Percentiles rank a stretch among this genome's conserved stretches.
These are phyloP conservation scores for Murina feae DNA, from an alignment of 2,113 vertebrate genomes.

Conservation along the genomic window DNA sequence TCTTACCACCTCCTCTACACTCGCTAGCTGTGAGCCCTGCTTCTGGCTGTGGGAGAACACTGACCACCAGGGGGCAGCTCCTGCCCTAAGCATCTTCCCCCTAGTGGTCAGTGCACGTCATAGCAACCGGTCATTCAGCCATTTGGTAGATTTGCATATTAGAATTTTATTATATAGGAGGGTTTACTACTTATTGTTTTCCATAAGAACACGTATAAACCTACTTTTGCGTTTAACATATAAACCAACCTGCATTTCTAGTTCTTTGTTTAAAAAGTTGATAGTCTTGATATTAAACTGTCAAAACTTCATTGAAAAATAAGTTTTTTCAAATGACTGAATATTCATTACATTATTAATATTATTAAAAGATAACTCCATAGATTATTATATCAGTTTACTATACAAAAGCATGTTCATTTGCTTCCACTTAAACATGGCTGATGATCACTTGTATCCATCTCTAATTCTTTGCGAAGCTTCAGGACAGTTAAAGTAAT, in stretches of 20 bases:
- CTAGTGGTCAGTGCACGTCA: too few species aligned
- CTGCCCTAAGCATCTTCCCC: too few species aligned
- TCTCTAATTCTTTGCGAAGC: background rate
- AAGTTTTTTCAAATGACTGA: background rate
- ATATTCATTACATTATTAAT: background rate
- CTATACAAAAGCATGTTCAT: background rate
- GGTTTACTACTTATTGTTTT: background rate
- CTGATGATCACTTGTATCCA: background rate
- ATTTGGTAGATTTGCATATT: too few species aligned
- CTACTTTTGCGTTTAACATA: background rate
- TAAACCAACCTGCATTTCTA: background rate
- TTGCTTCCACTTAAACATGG: background rate
- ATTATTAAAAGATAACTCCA: background rate
- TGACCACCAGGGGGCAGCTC: too few species aligned
- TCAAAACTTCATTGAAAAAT: background rate
- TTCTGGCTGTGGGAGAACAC: too few species aligned
- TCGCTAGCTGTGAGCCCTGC: too few species aligned
- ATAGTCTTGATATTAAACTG: background rate
- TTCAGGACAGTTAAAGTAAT: background rate
- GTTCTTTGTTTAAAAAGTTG: background rate
- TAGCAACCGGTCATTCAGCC: too few species aligned
- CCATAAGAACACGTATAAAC: background rate
- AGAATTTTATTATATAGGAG: too few species aligned
- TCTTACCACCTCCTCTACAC: too few species aligned
- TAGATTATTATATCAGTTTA: background rate